Conservation (phyloP, 2,113 vertebrate species). For the Corythornis vintsioides region DNA sequence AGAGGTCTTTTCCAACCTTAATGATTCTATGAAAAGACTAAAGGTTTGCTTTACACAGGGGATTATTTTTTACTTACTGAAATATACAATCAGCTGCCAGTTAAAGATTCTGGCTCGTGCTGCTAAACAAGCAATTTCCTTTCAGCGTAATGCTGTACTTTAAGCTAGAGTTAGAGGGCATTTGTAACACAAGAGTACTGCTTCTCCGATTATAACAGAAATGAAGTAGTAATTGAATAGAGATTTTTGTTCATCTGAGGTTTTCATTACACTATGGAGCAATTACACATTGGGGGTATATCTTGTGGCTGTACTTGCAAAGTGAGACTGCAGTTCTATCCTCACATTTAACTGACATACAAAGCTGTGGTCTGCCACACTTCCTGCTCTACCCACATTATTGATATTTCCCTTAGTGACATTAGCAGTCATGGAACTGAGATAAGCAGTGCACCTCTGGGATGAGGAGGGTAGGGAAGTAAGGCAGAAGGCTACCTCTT, state of each 20-base stretch:
- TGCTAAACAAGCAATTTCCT: background rate
- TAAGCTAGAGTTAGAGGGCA: background rate
- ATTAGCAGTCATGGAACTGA: background rate
- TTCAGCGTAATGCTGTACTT: background rate
- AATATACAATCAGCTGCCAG: background rate
- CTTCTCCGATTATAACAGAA: background rate
- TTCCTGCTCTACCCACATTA: background rate
- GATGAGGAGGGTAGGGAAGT: background rate
- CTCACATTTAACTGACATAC: background rate
- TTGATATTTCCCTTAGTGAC: background rate
- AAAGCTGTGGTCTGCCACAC: background rate
- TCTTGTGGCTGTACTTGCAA: background rate
- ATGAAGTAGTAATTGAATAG: background rate
- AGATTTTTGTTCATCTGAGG: background rate
- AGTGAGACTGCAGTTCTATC: background rate
- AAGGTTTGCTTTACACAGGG: background rate
- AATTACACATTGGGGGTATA: background rate
- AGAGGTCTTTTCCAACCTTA: too few species aligned
- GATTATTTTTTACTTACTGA: background rate
- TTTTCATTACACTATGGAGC: rapidly evolving
- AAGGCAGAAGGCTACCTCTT: background rate
- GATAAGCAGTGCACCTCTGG: background rate
- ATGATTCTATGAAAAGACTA: background rate
- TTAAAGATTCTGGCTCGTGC: background rate
- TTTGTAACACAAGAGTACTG: background rate